These are phyloP conservation scores for Gila orcuttii DNA, from an alignment of 2,113 vertebrate genomes.

Conservation along the genomic window DNA sequence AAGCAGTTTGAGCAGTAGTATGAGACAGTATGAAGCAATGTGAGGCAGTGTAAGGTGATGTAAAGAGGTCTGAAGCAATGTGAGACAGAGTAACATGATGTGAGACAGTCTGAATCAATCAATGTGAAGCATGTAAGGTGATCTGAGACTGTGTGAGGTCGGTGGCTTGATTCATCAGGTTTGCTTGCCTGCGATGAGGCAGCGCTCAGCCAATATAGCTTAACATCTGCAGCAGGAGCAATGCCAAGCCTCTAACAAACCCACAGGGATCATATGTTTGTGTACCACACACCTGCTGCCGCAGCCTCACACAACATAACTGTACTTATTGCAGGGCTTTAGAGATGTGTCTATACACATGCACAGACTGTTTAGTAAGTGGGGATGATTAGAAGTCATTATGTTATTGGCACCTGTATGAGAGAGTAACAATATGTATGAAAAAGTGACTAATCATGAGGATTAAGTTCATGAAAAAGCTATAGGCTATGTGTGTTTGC, in stretches of 20 bases:
- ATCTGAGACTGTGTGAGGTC: conserved; percentile 14
- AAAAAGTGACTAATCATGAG: background rate
- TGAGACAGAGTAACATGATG: background rate
- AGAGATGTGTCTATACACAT: background rate
- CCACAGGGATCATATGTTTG: conserved; percentile 30
- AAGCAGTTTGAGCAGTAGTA: background rate
- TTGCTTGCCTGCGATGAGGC: conserved; percentile 19
- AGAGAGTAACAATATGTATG: background rate
- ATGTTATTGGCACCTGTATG: background rate
- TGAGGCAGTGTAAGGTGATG: background rate
- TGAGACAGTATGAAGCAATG: background rate
- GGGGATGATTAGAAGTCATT: background rate
- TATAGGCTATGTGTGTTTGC: no score
- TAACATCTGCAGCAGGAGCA: conserved; percentile 39
- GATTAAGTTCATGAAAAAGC: no score
- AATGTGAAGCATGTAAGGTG: background rate
- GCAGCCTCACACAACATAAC: background rate
- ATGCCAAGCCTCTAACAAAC: conserved; percentile 41
- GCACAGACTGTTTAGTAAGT: background rate
- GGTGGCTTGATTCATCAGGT: conserved; percentile 26
- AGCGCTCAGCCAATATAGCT: conserved; percentile 30
- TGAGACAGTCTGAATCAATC: background rate
- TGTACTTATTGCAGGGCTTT: conserved; percentile 18
- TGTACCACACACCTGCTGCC: conserved; percentile 20
- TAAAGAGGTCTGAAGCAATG: background rate